These are phyloP conservation scores for Laspeyria flexula DNA, from an alignment of 2,888 invertebrate species.

Conservation along the genomic window DNA sequence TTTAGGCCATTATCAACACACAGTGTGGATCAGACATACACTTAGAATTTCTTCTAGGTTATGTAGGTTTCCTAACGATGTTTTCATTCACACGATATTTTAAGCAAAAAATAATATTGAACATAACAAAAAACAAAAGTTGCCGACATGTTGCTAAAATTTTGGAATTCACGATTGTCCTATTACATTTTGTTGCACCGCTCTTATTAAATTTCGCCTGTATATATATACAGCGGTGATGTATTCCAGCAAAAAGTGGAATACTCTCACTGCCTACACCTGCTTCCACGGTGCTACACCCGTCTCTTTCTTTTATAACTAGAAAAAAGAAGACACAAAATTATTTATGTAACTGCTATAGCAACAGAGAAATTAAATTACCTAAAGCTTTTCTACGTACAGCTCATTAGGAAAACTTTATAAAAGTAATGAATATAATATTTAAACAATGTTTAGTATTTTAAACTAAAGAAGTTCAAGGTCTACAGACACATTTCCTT, in stretches of 20 bases:
- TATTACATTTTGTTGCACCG: conserved; percentile 15
- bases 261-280: conserved; percentile 22
- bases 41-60: no score
- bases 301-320: conserved; percentile 2
- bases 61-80: no score
- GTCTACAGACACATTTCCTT: no score
- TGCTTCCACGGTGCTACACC: conserved; percentile 19
- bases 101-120: no score
- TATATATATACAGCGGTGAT: conserved; percentile 9
- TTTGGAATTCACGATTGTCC: neutral
- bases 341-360: conserved; percentile 24
- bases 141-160: neutral
- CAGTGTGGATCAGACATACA: no score
- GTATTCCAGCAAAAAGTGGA: conserved; percentile 21
- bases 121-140: no score
- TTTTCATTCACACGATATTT: no score
- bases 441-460: no score
- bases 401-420: neutral
- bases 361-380: conserved; percentile 10
- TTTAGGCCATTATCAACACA: no score
- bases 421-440: neutral
- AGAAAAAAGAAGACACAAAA: neutral
- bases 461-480: no score
- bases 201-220: conserved; percentile 6
- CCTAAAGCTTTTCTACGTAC: conserved; percentile 11